Base-by-base conservation (phyloP, 2,888 invertebrate species). In the Acrocyrtus sp. region DNA sequence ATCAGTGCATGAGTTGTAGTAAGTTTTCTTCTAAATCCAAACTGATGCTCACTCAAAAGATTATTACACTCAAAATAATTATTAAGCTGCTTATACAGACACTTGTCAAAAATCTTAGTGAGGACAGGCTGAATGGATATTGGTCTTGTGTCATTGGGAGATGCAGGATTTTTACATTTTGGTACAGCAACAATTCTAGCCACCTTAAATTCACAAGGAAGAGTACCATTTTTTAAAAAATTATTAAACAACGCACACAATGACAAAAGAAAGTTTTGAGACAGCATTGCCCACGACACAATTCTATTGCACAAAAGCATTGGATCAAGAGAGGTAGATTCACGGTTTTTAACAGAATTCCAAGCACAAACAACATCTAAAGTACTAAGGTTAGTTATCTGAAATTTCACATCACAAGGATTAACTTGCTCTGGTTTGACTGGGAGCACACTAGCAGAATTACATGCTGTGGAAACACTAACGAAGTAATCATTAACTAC, bases 21-120 rank as follows among this genome's bases (percentile, higher is more conserved):
- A 17, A 34, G 34, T 12, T 41, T 19, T 29, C 51, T 43, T 3
- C 74, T 21, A 47, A 74, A 74, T 1, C 69, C 74, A 60, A 65
- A 69, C 41, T 69, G 69, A 3, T 50, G 26, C 21, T 41, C 41
- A 12, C 24, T 26, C 2, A 65, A 58, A 15, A 72, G 8, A 22
- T 63, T 39, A 47, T 72, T 72, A 3, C 19, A 4, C 15, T 62
- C 50, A 50, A 70, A 27, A 17, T 72, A 63, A 1, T 51, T 29
- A 34, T 8, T 53, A 1, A 74, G 19, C 24, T 69, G 68, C 1
- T 21, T 39, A 26, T 53, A 43, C 1, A 57, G 43, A 43, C 63
- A 63, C 48, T 69, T 74, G 45, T 68, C 68, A 10, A 62, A 24
- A 10, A 68, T 19, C 53, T 62, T 58, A 4, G 63, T 51, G 1